Percentiles rank a stretch among this genome's conserved stretches.
These are phyloP conservation scores for Sarcophilus harrisii DNA, from an alignment of 2,797 vertebrate species.

Conservation along the genomic window DNA sequence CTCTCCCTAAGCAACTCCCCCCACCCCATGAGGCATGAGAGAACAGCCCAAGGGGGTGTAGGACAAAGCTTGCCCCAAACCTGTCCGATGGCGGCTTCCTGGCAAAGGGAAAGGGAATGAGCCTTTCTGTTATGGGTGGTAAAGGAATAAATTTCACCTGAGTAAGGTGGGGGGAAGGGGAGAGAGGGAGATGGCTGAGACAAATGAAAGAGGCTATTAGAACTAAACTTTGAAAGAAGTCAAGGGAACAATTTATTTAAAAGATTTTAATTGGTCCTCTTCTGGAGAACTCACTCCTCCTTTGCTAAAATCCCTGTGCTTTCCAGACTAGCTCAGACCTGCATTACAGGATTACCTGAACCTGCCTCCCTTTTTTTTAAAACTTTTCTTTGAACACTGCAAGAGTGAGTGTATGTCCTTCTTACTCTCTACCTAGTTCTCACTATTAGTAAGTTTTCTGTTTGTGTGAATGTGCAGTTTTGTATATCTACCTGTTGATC, in stretches of 20 bases:
- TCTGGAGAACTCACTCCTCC: conserved; percentile 69
- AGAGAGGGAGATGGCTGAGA: conserved; percentile 39
- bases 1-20: not conserved
- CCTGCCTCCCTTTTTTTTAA: no score
- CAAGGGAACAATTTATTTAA: conserved; percentile 73
- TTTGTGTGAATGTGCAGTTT: no score
- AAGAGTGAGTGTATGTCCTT: no score
- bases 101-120: not conserved
- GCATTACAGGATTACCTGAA: no score
- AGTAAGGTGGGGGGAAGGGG: not conserved
- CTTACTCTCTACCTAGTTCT: no score
- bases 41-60: not conserved
- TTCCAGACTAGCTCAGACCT: conserved; percentile 76
- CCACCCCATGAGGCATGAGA: not conserved
- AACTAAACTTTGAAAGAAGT: conserved; percentile 63
- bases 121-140: not conserved
- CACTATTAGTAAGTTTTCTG: no score
- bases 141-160: not conserved
- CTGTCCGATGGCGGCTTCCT: not conserved
- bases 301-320: conserved; percentile 66
- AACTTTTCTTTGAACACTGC: no score
- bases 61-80: conserved; percentile 17
- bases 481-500: not conserved
- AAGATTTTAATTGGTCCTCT: conserved; percentile 76
- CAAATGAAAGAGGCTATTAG: conserved; percentile 41